Evolutionary conservation across 2,113 vertebrate species (phyloP), one percentile per base, ranked within the genome.

Genomic region (Tamias sibiricus): DNA sequence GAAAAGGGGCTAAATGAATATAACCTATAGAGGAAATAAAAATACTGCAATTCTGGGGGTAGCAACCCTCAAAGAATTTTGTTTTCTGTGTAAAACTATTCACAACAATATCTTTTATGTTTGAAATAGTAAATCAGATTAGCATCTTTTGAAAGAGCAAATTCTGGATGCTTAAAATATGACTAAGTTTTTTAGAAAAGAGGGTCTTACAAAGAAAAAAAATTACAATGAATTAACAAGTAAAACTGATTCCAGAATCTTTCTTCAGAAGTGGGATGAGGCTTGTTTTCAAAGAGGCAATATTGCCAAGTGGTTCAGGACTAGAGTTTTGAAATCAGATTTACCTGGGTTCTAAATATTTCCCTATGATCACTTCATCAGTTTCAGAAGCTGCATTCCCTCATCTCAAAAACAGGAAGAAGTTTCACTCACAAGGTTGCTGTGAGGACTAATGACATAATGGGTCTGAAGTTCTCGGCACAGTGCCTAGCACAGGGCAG

Each of bases 121-220:
- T 92, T 85, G 28, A 81, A 96, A 93, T 20, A 94, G 57, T 8
- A 62, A 57, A 64, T 37, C 47, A 40, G 28, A 84, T 6, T 16
- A 47, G 24, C 16, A 44, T 74, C 20, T 85, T 69, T 85, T 87
- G 28, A 81, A 97, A 93, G 12, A 90, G 59, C 10, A 62, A 75
- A 57, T 42, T 47, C 40, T 35, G 10, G 24, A 44, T 66, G 37
- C 57, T 79, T 79, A 79, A 90, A 86, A 59, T 64, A 42, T 28
- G 11, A 79, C 40, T 52, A 37, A 57, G 76, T 2, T 68, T 86
- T 64, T 82, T 69, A 37, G 44, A 49, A 90, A 93, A 90, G 20
- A 64, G 24, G 2, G 32, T 35, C 59, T 93, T 47, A 20, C 47
- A 76, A 35, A 35, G 32, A 49, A 44, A 74, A 83, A 85, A 91